Evolutionary conservation across 2,113 vertebrate species (phyloP).

Genomic region (Rafetus swinhoei): DNA sequence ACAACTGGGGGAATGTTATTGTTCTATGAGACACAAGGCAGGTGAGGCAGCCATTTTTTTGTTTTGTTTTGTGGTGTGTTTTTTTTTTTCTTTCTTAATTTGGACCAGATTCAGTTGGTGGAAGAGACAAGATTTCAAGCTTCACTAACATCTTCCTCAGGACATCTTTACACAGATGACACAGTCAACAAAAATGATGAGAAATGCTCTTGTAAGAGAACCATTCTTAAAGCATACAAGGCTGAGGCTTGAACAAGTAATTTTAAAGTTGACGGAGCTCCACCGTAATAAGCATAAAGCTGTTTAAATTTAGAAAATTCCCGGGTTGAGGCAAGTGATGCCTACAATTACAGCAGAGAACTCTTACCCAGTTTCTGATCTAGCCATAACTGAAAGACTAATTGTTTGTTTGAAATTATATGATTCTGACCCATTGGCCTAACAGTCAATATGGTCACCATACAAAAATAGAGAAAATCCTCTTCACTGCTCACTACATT

Average conservation of each 20-base stretch:
- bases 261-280: not conserved
- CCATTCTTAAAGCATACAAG: not conserved
- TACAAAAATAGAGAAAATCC: not conserved
- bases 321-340: not conserved
- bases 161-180: not conserved
- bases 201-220: not conserved
- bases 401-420: not conserved
- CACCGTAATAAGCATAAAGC: not conserved
- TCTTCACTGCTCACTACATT: not conserved
- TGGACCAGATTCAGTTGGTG: not conserved
- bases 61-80: not conserved
- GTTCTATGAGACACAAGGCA: not conserved
- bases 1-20: not conserved
- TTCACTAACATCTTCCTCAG: not conserved
- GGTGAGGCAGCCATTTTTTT: not conserved
- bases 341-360: not conserved
- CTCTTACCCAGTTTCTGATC: not conserved
- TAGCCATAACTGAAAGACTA: not conserved
- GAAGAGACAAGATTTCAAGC: not conserved
- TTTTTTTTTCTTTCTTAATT: not conserved
- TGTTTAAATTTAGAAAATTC: not conserved
- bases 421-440: not conserved
- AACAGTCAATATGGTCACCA: not conserved
- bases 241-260: not conserved
- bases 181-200: not conserved